Percentiles rank a stretch among this genome's conserved stretches.
phyloP scores from a whole-genome alignment of 2,888 invertebrate species.

The Beris morrisii region DNA sequence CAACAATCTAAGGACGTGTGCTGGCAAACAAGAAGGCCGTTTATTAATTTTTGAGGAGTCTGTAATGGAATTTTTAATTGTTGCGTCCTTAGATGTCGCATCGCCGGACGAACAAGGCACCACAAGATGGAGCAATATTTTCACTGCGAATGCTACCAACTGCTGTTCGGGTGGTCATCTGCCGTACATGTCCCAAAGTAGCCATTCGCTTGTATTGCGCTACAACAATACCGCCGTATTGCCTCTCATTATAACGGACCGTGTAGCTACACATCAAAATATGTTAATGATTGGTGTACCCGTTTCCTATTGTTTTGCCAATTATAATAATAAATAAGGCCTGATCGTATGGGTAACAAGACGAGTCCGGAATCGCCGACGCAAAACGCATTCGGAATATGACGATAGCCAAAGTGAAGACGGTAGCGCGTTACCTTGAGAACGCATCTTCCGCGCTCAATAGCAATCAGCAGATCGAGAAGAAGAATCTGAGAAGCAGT shows the following conservation, averaged over 20 bases:
- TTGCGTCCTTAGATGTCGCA: no score
- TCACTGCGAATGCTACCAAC: no score
- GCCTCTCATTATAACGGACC: conserved; percentile 15
- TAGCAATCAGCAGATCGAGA: not conserved
- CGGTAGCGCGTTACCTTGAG: not conserved
- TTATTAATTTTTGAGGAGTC: no score
- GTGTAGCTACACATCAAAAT: conserved; percentile 13
- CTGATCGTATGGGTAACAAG: conserved; percentile 26
- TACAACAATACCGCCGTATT: no score
- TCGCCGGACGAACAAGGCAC: no score
- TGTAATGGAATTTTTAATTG: no score
- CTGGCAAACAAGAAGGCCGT: no score
- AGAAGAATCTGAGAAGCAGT: conserved; percentile 11
- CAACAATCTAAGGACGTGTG: no score
- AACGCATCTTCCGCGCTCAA: not conserved
- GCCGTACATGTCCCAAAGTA: no score
- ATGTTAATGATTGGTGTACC: conserved; percentile 25
- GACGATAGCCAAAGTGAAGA: not conserved
- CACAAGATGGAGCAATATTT: no score
- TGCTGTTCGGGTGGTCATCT: no score
- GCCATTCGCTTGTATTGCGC: no score
- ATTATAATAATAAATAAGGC: conserved; percentile 25
- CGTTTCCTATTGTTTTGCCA: conserved; percentile 27
- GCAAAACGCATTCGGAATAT: conserved; percentile 25
- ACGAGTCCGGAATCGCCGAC: conserved; percentile 23